These are phyloP conservation scores for Oopsacas minuta DNA, from an alignment of 37 sponge, comb jelly and placozoan genomes.

Conservation along the genomic window DNA sequence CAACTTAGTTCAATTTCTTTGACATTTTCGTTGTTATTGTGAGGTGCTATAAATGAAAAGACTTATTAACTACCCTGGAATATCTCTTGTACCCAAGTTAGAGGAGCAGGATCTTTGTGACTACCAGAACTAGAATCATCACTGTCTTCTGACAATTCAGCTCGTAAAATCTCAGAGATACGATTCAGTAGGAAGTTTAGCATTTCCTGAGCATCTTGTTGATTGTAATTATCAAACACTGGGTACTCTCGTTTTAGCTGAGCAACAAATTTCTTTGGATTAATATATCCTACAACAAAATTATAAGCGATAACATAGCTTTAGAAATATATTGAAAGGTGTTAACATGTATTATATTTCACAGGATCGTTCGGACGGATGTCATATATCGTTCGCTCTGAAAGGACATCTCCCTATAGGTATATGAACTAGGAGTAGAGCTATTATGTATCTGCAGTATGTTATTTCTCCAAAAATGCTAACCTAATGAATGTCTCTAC, in stretches of 20 bases:
- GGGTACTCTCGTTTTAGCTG: constrained; percentile 13
- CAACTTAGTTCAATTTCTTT: too few relatives aligned
- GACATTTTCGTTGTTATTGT: too few relatives aligned
- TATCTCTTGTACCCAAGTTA: constrained; percentile 76
- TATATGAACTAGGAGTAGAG: too few relatives aligned
- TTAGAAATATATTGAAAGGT: neutral
- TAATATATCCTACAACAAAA: too few relatives aligned
- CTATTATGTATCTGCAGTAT: too few relatives aligned
- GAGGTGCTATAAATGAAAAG: too few relatives aligned
- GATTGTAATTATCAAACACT: constrained; percentile 76
- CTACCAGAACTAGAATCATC: neutral
- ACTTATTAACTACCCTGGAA: constrained; percentile 55
- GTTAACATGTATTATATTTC: neutral
- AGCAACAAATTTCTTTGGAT: constrained; percentile 36
- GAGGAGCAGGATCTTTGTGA: neutral
- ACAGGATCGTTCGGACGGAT: too few relatives aligned
- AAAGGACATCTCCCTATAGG: too few relatives aligned
- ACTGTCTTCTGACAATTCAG: neutral
- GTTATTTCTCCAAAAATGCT: too few relatives aligned
- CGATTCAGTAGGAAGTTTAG: constrained; percentile 93
- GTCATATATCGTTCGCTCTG: too few relatives aligned
- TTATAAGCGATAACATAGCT: too few relatives aligned
- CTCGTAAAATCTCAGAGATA: constrained; percentile 62
- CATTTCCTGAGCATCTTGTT: constrained; percentile 98
- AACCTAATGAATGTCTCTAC: constrained; percentile 40